Evolutionary conservation across 2,888 invertebrate genomes (phyloP), one percentile per base, ranked within the genome.

Genomic region (Copidosoma aretas): DNA sequence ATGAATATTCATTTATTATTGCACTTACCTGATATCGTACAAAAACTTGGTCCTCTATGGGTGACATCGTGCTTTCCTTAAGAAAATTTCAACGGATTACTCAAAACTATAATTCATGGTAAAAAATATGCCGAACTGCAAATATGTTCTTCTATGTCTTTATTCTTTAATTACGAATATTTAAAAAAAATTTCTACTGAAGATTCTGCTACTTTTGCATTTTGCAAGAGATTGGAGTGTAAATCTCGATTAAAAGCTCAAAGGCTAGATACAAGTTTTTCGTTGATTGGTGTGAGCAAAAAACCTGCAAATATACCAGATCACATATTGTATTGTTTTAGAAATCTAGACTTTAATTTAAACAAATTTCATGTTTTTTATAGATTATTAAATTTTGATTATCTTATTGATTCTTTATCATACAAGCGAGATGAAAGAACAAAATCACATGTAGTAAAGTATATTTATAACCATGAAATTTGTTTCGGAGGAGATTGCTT

Each of bases 1-100:
- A 63, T 58, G 17, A 76, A 75, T 67, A 15, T 75, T 3, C 76
- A 77, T 64, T 25, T 67, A 5, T 17, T 78, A 14, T 61, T 73
- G 10, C 76, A 78, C 68, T 68, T 76, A 32, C 22, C 71, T n/a
- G 51, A 71, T 10, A 65, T 56, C 22, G 75, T 76, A 1, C n/a
- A 22, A 39, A 43, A 69, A 54, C 68, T 75, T 39, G 75, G 75
- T 10, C 74, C 74, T 4, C 43, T 74, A 1, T 74, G 65, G 62
- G 65, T 66, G 32, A 71, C 68, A 3, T 69, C 70, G 1, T 76
- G 73, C 56, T 75, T 72, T 59, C 59, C 72, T 3, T 75, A 68
- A 58, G 75, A 75, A 59, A 64, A 71, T 59, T 19, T 74, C 10
- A 74, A 75, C 64, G 74, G 73, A n/a, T 61, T 70, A 19, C 60